Base-by-base conservation (phyloP, 1,140 invertebrate species). In the Trachymyrmex septentrionalis region DNA sequence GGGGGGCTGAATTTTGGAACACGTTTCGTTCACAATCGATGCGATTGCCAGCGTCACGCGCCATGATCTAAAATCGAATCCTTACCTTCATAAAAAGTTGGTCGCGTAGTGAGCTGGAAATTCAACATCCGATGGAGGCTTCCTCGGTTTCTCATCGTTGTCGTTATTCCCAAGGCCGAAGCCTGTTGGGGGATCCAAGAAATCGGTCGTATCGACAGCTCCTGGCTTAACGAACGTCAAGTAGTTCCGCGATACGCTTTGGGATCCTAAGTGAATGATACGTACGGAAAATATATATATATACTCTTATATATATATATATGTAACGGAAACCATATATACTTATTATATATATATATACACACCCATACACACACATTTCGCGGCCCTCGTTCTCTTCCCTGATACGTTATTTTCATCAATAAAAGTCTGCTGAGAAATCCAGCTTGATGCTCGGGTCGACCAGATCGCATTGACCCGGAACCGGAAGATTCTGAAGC, bases 361-460 rank as follows among this genome's bases (percentile, higher is more conserved):
- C 10, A 16, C 14, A 16, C 14, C 0, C 30, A 30, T 4, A 3
- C 0, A 50, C 9, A 50, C 4, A 16, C 84, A 48, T 66, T 55
- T 50, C 34, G 69, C 59, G 64, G 73, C 66, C 38, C 27, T 85
- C 78, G 59, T 75, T 85, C 48, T 85, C 34, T 48, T 87, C 21
- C n/a, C 82, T 69, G 84, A 81, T 89, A 86, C 86, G 85, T 90
- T 90, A 86, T 76, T 63, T 90, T 85, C 90, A 92, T 92, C 91
- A 90, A 92, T 92, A 92, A 91, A 93, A 92, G 91, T 90, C 91
- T 77, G 80, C 50, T 84, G 90, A 88, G 87, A 92, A 92, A 92
- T 91, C 90, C 92, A 87, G 81, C 77, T 78, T 89, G 87, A 88
- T 92, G 89, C 82, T 44, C n/a, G 53, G 71, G 50, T 69, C 80